Percentiles rank a stretch among this genome's conserved stretches.
Evolutionary conservation across 2,888 invertebrate species (phyloP).

Genomic region (Tinea semifulvella): DNA sequence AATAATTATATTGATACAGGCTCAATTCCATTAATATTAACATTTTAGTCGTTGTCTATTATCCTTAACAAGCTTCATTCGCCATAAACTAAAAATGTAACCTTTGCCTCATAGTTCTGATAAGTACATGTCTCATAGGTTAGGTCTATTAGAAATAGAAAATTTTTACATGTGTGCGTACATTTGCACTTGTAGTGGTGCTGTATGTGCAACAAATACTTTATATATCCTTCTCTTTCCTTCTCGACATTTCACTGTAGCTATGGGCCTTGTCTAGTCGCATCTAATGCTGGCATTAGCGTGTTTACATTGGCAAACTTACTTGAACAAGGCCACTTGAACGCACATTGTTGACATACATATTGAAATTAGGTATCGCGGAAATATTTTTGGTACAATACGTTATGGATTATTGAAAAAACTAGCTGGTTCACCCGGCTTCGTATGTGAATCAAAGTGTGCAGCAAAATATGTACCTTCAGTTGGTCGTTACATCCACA

Average conservation of each 20-base stretch:
- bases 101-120: slow-evolving; percentile 8
- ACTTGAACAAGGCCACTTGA: slow-evolving; percentile 19
- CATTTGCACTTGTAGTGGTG: slow-evolving; percentile 52
- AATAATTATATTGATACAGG: too few relatives aligned
- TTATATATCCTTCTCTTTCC: slow-evolving; percentile 61
- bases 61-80: too few relatives aligned
- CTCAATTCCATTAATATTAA: too few relatives aligned
- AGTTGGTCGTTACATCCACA: too few relatives aligned
- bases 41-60: too few relatives aligned
- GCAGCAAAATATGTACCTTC: too few relatives aligned
- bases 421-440: too few relatives aligned
- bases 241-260: slow-evolving; percentile 66
- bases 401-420: too few relatives aligned
- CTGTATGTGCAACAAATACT: slow-evolving; percentile 63
- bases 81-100: neutral
- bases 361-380: too few relatives aligned
- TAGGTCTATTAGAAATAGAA: slow-evolving; percentile 55
- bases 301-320: slow-evolving; percentile 34
- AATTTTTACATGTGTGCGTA: slow-evolving; percentile 46
- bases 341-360: neutral
- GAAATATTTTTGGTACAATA: too few relatives aligned
- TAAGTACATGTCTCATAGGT: slow-evolving; percentile 5
- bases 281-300: slow-evolving; percentile 65
- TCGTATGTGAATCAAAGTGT: too few relatives aligned
- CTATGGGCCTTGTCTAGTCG: slow-evolving; percentile 67